Evolutionary conservation across 2,888 invertebrate genomes (phyloP).

Genomic region (Rhagonycha fulva): DNA sequence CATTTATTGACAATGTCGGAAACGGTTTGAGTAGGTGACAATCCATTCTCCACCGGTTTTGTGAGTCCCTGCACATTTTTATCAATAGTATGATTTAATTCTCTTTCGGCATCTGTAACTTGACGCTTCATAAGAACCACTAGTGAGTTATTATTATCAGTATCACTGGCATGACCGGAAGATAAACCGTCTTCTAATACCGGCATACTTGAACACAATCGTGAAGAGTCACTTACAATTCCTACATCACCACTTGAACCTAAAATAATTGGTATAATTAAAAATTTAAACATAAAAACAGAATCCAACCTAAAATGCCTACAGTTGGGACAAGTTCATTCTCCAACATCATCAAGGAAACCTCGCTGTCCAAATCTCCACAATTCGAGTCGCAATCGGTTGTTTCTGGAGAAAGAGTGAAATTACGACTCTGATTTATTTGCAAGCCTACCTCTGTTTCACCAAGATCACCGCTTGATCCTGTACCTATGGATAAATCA

Average conservation of each 20-base stretch:
- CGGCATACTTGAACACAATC: constrained; percentile 81
- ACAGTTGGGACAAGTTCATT: constrained; percentile 60
- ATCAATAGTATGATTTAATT: constrained; percentile 66
- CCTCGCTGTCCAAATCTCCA: constrained; percentile 85
- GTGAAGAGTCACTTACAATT: constrained; percentile 66
- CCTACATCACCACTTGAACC: constrained; percentile 63
- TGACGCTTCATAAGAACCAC: constrained; percentile 69
- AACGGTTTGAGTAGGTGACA: constrained; percentile 46
- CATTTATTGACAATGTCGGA: constrained; percentile 50
- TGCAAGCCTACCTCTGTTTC: constrained; percentile 66
- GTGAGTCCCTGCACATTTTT: constrained; percentile 44
- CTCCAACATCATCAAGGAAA: constrained; percentile 76
- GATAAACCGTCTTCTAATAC: constrained; percentile 92
- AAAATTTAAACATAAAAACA: not conserved
- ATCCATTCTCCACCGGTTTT: constrained; percentile 48
- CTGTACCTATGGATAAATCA: constrained; percentile 65
- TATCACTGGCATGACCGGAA: constrained; percentile 91
- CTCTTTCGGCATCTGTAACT: constrained; percentile 73
- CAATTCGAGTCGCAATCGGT: constrained; percentile 91
- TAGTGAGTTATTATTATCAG: constrained; percentile 86
- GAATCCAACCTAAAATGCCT: constrained; percentile 46
- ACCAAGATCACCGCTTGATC: constrained; percentile 67
- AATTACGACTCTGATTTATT: constrained; percentile 77
- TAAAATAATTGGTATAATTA: constrained; percentile 33
- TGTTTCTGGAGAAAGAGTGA: constrained; percentile 89